Percentiles rank a stretch among this genome's conserved stretches.
phyloP scores from a whole-genome alignment of 2,113 vertebrate species.

The Erythrolamprus reginae region DNA sequence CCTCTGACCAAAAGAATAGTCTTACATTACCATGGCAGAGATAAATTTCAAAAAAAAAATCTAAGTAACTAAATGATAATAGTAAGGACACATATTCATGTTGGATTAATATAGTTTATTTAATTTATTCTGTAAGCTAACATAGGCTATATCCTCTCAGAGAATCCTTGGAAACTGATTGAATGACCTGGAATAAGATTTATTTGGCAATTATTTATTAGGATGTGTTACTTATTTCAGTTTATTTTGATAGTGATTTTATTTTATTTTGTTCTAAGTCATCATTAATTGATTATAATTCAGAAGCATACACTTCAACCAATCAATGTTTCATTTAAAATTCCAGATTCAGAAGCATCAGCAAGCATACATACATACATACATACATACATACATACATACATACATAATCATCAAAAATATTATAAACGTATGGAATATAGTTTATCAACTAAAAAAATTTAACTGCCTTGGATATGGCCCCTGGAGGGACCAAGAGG shows the following conservation, averaged over 20 bases:
- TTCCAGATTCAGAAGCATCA: background rate
- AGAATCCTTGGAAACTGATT: background rate
- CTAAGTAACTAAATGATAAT: background rate
- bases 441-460: too few species aligned
- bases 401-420: too few species aligned
- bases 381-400: too few species aligned
- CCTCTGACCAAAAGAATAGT: background rate
- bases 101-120: background rate
- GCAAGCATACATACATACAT: too few species aligned
- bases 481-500: too few species aligned
- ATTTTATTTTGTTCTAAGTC: background rate
- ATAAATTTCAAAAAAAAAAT: background rate
- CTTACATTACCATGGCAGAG: background rate
- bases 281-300: background rate
- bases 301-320: background rate
- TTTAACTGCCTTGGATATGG: too few species aligned
- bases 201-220: background rate
- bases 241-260: background rate
- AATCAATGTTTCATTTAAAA: background rate
- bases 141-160: background rate
- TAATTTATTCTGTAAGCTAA: background rate
- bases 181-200: background rate
- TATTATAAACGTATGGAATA: too few species aligned
- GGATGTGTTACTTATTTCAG: background rate
- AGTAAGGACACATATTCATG: background rate